Base-by-base conservation (phyloP, 2,113 vertebrate species). In the Coptodon rendalli region DNA sequence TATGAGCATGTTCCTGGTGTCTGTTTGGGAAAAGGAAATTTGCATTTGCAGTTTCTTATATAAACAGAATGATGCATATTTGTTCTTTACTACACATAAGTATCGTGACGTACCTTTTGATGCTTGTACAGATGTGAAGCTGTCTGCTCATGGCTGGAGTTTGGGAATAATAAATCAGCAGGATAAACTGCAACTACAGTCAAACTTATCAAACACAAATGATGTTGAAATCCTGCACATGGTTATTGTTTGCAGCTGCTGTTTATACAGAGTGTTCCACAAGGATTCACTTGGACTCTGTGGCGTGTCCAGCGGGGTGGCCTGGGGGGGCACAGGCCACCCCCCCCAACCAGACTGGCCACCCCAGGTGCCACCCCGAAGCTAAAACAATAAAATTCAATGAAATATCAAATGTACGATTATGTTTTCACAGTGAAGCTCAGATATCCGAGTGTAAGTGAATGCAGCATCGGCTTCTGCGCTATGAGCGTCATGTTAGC, bases 1-100 rank as follows among this genome's bases (percentile, higher is more conserved):
- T 61, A 61, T 17, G 57, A 31, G 0, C 0, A 61, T 0, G 1
- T 59, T 59, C 27, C 0, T 59, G 57, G 9, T 34, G 57, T 34
- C 57, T 61, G 29, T 61, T 61, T 17, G 14, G 29, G 0, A 34
- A 57, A 61, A 17, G 8, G 14, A 61, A 61, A 8, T 34, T 61
- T 61, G 57, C 24, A 31, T 61, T 61, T 61, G 29, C 16, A 34
- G 29, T 61, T 61, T 34, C 8, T 34, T 61, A 61, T 61, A 16
- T 6, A 61, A 61, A 34, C 16, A 31, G 14, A 61, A 61, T 61
- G 3, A 1, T 61, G 57, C 57, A 10, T 34, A 0, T 61, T 61
- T 61, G 57, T 61, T 61, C 57, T 61, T 61, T 61, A 34, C 57
- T 34, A 1, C 1, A 61, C 57, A 34, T 10, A 34, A 34, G 57